Evolutionary conservation across 2,797 vertebrate species (phyloP), one percentile per base, ranked within the genome.

Genomic region (Malurus splendens): DNA sequence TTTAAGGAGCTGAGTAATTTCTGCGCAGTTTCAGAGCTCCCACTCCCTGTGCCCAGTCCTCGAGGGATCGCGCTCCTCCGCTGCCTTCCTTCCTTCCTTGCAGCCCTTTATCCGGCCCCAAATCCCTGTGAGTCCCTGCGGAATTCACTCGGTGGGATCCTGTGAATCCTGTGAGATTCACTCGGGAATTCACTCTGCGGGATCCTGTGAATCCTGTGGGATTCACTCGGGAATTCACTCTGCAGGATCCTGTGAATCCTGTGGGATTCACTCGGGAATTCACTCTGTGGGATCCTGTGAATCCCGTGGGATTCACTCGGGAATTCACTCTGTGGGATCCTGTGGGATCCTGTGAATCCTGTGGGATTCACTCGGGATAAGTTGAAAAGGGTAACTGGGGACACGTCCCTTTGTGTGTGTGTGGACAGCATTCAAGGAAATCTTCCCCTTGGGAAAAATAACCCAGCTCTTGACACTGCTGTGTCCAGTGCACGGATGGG

Each of bases 351-450:
- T 36, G 10, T 36, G 36, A 36, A 36, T 36, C 36, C 36, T 41
- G 32, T 36, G 77, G 45, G 41, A 64, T 55, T 66, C 7, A 0
- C 45, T 9, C 20, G 0, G 5, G 36, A 7, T 16, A 2, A 41
- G 12, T 2, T 16, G 20, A 36, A 10, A 39, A 14, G 8, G 18
- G 15, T 32, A 15, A 9, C 0, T 5, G 12, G 13, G 38, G 45
- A 9, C 18, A 0, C 3, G 54, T 4, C 68, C 22, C 7, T 73
- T 55, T 1, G 7, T 14, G 19, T 0, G 19, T 0, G 38, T 6
- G 27, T 2, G 9, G 42, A 3, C 36, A 17, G 50, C 2, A 2
- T 7, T n/a, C 6, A 1, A 51, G 68, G 47, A 44, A 24, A 50
- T 14, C 6, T 51, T n/a, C 24, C 71, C 1, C 0, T 3, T 0